These are phyloP conservation scores for Halichoeres trimaculatus DNA, from an alignment of 2,113 vertebrate species.

Conservation along the genomic window DNA sequence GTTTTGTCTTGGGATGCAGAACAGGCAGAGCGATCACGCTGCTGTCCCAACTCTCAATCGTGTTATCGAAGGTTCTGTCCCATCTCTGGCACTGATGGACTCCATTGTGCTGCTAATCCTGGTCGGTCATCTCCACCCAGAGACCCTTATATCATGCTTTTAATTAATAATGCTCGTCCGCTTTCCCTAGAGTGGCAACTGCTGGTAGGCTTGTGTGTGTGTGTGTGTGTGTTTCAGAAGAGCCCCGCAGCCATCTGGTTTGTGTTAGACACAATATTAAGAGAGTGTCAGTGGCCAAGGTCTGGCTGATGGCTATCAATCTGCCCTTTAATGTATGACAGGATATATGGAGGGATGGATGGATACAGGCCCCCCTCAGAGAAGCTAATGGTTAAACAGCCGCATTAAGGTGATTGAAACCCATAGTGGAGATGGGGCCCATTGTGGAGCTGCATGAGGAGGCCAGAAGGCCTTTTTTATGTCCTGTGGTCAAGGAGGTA, in stretches of 20 bases:
- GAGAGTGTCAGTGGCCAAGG: slow-evolving; percentile 78
- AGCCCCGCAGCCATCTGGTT: slow-evolving; percentile 79
- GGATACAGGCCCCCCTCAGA: slow-evolving; percentile 77
- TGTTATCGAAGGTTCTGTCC: slow-evolving; percentile 59
- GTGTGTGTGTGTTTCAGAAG: slow-evolving; percentile 44
- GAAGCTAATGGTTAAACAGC: slow-evolving; percentile 89
- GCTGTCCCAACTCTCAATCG: neutral
- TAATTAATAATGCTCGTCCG: slow-evolving; percentile 82
- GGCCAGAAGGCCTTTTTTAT: slow-evolving; percentile 78
- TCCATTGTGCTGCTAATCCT: slow-evolving; percentile 66
- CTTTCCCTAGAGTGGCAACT: slow-evolving; percentile 45
- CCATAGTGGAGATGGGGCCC: slow-evolving; percentile 81
- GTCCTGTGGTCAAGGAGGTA: slow-evolving; percentile 81
- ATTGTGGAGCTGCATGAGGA: slow-evolving; percentile 79
- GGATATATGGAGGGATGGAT: slow-evolving; percentile 66
- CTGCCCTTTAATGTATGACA: slow-evolving; percentile 76
- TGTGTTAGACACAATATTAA: slow-evolving; percentile 82
- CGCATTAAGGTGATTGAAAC: slow-evolving; percentile 90
- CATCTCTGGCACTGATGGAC: slow-evolving; percentile 58
- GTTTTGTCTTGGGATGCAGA: slow-evolving; percentile 33
- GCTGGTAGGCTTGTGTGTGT: slow-evolving; percentile 13
- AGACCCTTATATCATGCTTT: slow-evolving; percentile 77
- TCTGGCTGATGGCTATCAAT: slow-evolving; percentile 81
- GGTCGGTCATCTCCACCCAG: slow-evolving; percentile 52
- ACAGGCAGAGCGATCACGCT: slow-evolving; percentile 17